Evolutionary conservation across 2,888 invertebrate genomes (phyloP).

Genomic region (Drosophila greeni): DNA sequence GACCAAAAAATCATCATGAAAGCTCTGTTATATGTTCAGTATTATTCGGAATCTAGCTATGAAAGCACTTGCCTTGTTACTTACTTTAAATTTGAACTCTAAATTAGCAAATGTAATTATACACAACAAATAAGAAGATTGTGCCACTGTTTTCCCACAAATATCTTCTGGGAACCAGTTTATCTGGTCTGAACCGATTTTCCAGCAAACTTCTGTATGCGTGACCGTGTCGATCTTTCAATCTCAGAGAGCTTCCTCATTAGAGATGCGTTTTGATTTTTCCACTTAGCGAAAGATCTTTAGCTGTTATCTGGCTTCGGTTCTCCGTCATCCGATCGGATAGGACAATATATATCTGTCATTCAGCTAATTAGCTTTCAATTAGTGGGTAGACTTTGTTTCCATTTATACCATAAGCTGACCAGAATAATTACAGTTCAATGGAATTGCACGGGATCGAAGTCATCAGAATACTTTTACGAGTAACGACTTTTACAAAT

Average conservation of each 20-base stretch:
- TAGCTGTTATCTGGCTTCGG: constrained; percentile 8
- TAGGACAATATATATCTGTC: constrained; percentile 32
- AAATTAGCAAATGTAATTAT: constrained; percentile 38
- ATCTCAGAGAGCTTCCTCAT: constrained; percentile 53
- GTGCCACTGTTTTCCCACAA: neutral
- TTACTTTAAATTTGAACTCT: constrained; percentile 37
- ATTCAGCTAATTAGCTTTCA: constrained; percentile 51
- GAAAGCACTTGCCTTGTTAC: constrained; percentile 43
- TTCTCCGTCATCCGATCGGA: constrained; percentile 36
- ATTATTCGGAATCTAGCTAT: constrained; percentile 9
- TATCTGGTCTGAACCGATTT: constrained; percentile 61
- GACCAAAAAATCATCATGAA: neutral
- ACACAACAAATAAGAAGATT: neutral
- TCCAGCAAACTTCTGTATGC: constrained; percentile 33
- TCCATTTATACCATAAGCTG: constrained; percentile 6
- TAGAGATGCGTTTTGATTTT: constrained; percentile 57
- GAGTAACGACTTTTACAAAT: neutral
- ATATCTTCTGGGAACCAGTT: constrained; percentile 53
- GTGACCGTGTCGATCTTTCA: constrained; percentile 11
- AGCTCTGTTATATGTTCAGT: neutral
- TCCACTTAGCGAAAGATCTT: constrained; percentile 31
- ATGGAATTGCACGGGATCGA: constrained; percentile 3
- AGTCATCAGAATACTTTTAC: neutral
- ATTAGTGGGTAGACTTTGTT: constrained; percentile 47
- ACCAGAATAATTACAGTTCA: neutral